Evolutionary conservation across 2,113 vertebrate species (phyloP).

Genomic region (Centrocercus urophasianus): DNA sequence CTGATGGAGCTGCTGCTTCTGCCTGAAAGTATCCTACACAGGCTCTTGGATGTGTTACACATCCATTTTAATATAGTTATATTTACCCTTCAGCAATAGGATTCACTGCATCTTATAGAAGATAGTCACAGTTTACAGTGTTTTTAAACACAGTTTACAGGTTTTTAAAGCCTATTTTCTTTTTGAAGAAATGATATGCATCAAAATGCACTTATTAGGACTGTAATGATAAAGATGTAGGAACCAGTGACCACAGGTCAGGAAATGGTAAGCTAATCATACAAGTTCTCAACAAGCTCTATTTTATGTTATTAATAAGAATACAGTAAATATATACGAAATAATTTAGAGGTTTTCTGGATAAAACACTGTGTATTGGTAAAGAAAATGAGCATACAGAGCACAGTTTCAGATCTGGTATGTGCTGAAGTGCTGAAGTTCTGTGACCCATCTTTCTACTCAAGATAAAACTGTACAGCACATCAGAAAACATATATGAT

Average conservation of each 20-base stretch:
- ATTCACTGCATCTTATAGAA: not conserved
- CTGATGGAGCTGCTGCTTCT: not conserved
- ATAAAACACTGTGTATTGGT: not conserved
- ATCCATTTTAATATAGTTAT: not conserved
- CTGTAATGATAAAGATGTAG: not conserved
- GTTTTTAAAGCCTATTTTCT: not conserved
- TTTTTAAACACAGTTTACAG: not conserved
- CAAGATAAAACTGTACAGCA: not conserved
- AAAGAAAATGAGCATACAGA: not conserved
- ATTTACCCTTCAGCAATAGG: not conserved
- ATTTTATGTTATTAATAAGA: not conserved
- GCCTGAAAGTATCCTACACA: not conserved
- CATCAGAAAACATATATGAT: not conserved
- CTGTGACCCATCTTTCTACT: not conserved
- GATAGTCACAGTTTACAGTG: not conserved
- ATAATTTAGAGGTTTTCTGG: not conserved
- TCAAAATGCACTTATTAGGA: not conserved
- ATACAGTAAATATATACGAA: not conserved
- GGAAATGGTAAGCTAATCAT: not conserved
- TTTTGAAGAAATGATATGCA: not conserved
- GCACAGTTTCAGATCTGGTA: not conserved
- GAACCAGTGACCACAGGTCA: not conserved
- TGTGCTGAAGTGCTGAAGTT: not conserved
- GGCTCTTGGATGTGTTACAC: not conserved
- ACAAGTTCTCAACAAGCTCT: not conserved